These are phyloP conservation scores for Patiria miniata DNA, from an alignment of 35 echinoderm and acorn worm genomes.

Conservation along the genomic window DNA sequence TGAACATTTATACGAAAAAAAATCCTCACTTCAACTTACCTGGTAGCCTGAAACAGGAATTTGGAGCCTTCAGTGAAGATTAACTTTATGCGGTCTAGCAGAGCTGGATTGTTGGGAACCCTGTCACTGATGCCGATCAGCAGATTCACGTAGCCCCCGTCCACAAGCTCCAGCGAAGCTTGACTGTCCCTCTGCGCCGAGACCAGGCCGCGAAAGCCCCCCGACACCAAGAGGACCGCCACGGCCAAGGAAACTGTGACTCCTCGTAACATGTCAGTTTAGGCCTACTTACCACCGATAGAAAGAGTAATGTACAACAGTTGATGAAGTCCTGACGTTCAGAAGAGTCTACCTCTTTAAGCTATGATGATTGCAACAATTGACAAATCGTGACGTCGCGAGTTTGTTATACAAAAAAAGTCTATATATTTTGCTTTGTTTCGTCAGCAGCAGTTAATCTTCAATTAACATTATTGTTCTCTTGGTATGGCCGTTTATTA, in stretches of 20 bases:
- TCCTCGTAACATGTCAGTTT: no score
- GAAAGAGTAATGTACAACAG: no score
- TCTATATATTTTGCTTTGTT: not conserved
- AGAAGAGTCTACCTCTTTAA: no score
- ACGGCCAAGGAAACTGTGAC: not conserved
- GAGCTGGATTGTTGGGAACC: constrained; percentile 38
- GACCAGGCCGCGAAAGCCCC: not conserved
- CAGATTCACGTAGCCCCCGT: constrained; percentile 31
- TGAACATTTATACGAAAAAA: no score
- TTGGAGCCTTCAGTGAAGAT: constrained; percentile 34
- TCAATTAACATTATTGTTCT: not conserved
- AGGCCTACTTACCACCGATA: no score
- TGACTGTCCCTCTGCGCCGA: not conserved
- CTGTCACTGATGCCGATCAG: constrained; percentile 46
- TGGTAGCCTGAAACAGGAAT: constrained; percentile 38
- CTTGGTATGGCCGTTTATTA: not conserved
- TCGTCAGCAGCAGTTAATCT: not conserved
- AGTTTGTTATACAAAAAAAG: not conserved
- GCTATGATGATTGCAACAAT: no score
- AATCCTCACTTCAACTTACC: constrained; percentile 50
- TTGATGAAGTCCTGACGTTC: no score
- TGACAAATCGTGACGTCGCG: no score
- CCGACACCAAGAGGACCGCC: not conserved
- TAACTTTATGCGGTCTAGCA: constrained; percentile 21
- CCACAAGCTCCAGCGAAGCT: not conserved